Base-by-base conservation (phyloP, 2,888 invertebrate genomes). In the Clitarchus hookeri region DNA sequence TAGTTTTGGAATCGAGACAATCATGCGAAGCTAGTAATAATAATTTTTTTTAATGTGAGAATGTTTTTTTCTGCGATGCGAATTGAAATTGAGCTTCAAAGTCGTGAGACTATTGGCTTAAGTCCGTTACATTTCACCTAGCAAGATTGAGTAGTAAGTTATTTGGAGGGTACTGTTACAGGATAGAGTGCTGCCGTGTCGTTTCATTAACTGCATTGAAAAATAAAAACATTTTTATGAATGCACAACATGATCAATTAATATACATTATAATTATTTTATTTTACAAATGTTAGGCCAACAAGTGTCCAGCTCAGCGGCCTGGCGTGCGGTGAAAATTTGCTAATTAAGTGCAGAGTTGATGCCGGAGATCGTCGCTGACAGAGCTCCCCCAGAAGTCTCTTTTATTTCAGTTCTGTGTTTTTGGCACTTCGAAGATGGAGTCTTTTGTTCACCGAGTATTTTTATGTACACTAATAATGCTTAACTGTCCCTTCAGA, bases 241-340 rank as follows among this genome's bases (percentile, higher is more conserved):
- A 65, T 65, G 65, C 65, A 65, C 65, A 65, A 65, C 65, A 65
- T 65, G 65, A 65, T 65, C 65, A 65, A 65, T 65, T 65, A 65
- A 65, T 65, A n/a, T 65, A 65, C 23, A 65, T n/a, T 65, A 23
- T 65, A 65, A 65, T 65, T 65, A 19, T n/a, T 65, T 65, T 65
- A 65, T 65, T 65, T 65, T 65, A 65, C 65, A 65, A 65, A 65
- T 65, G n/a, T 65, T 65, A 65, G 65, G 65, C 65, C 65, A 65
- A 65, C 65, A 65, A 65, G 65, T 65, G 65, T 65, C 65, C 65
- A n/a, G 65, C n/a, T 19, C 65, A 19, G 65, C 11, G 65, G 65
- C 65, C 65, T 65, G 65, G n/a, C 65, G 65, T 65, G 65, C 65
- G 16, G 65, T 65, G 65, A 65, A n/a, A 65, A 65, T 23, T 65